Evolutionary conservation across 2,113 vertebrate genomes (phyloP), one percentile per base, ranked within the genome.

Genomic region (Abramis brama): DNA sequence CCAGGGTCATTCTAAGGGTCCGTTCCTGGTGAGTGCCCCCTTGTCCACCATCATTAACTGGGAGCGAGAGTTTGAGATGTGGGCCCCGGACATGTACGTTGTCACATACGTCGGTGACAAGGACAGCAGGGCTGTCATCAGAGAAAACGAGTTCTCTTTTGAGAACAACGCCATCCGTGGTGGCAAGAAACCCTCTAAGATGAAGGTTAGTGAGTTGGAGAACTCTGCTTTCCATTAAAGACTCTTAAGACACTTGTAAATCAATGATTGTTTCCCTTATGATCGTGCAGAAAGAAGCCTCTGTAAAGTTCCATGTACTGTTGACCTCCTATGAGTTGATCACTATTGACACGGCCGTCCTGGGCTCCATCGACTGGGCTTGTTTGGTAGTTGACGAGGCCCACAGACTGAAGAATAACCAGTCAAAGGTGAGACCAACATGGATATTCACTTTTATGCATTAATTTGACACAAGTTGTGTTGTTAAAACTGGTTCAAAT

Each of bases 21-120:
- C 98, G 81, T 99, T 99, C 92, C 93, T 99, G 89, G 98, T 99
- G 86, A 98, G 98, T 57, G 98, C 98, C 0, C 98, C 98, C 0
- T 96, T 99, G 59, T 99, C 98, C 88, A 99, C 98, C 85, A 99
- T 99, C 93, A 99, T 99, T 89, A 99, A 99, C 94, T 99, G 98
- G 98, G 98, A 99, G 86, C 90, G 98, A 50, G 98, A 99, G 93
- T 98, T 99, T 93, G 98, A 99, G 92, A 97, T 99, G 97, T 99
- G 98, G 98, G 98, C 98, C 1, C 98, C 98, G 0, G 98, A 97
- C 87, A 98, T 99, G 96, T 99, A 99, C 6, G 98, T 99, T 45
- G 98, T 99, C 86, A 99, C 98, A 0, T 99, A 99, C 0, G 95
- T 99, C 0, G 98, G 98, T 0, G 98, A 99, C 92, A 99, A 99